phyloP scores from a whole-genome alignment of 2,797 vertebrate species.

The Halcyon chelicuti region DNA sequence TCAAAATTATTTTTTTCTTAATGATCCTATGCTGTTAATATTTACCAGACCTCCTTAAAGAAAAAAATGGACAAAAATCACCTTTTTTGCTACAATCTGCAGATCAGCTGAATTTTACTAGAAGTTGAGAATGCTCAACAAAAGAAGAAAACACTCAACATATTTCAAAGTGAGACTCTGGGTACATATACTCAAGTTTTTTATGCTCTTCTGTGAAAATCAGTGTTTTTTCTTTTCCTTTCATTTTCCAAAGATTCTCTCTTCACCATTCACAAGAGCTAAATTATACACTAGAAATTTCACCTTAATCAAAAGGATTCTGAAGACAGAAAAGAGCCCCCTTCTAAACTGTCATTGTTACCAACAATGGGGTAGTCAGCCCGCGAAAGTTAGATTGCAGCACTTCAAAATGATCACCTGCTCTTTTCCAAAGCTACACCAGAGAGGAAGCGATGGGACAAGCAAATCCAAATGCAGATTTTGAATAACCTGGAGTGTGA shows the following conservation, averaged over 20 bases:
- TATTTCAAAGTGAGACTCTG: background rate
- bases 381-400: constrained; percentile 3
- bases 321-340: background rate
- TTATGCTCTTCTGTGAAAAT: constrained; percentile 29
- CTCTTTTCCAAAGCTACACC: background rate
- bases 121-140: background rate
- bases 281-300: constrained; percentile 35
- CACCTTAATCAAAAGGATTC: constrained; percentile 36
- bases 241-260: background rate
- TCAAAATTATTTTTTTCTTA: background rate
- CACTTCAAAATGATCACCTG: background rate
- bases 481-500: background rate
- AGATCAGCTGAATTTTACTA: background rate
- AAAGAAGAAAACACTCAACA: background rate
- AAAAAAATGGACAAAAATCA: background rate
- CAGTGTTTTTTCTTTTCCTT: background rate
- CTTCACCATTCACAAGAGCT: background rate
- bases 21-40: background rate
- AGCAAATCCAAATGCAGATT: background rate
- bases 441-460: background rate
- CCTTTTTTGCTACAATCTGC: background rate
- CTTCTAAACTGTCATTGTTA: constrained; percentile 18
- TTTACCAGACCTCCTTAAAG: background rate
- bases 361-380: constrained; percentile 37
- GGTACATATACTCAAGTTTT: background rate